Evolutionary conservation across 2,888 invertebrate genomes (phyloP), one percentile per base, ranked within the genome.

Genomic region (Petrolisthes manimaculis): DNA sequence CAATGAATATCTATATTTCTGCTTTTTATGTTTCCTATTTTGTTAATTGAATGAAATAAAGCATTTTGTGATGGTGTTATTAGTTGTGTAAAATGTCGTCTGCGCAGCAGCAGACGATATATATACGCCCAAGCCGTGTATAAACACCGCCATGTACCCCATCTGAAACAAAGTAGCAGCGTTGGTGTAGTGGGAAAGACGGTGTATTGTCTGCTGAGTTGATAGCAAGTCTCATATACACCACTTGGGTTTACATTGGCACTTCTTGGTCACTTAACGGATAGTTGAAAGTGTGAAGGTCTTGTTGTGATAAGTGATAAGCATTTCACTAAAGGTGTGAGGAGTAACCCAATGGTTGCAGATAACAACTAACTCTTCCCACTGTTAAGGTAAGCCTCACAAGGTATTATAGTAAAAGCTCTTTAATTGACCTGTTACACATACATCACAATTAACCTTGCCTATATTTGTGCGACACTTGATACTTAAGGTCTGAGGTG

Each of bases 71-170:
- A n/a, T 71, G 18, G 61, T 12, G 12, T 37, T 37, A 37, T 37
- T 37, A 37, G 37, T 37, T 37, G 37, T 37, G 37, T 14, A 80
- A 5, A 21, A 24, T 56, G 84, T 84, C 84, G 84, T 77, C 77
- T 84, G 84, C 84, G 61, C 84, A 84, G 51, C 8, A 56, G 84
- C 84, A 84, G 84, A 84, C 84, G 84, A 84, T 71, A 69, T 14
- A 12, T 37, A 37, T 37, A n/a, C 79, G 21, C 79, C 18, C 8
- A 24, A 71, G 74, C 21, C 56, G 18, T 51, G 74, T 84, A 84
- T 74, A 77, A 53, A 51, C 82, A 69, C 8, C 69, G 18, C 67
- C 37, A n/a, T 8, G 8, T 53, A 37, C 9, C 37, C 67, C 37
- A n/a, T 3, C 1, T 3, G 3, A 69, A 82, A 82, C 82, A 82